These are phyloP conservation scores for Ctena decussata DNA, from an alignment of 2,888 invertebrate genomes.

Conservation along the genomic window DNA sequence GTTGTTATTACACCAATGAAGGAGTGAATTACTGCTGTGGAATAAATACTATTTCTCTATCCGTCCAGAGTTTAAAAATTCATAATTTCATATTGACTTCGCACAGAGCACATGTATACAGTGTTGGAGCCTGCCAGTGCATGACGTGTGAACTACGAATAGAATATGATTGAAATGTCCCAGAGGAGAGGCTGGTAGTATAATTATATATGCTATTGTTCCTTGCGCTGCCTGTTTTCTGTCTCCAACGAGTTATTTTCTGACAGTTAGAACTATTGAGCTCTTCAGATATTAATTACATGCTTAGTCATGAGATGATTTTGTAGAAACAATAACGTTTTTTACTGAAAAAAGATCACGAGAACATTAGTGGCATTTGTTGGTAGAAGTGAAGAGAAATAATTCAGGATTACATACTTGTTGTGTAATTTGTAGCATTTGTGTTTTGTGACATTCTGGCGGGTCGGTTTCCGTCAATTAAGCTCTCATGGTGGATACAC, in stretches of 20 bases:
- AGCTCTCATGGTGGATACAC: constrained; percentile 66
- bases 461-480: constrained; percentile 25
- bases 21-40: neutral
- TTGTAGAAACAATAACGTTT: too few species aligned
- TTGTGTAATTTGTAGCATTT: neutral
- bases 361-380: too few species aligned
- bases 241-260: neutral
- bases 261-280: neutral
- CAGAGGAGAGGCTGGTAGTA: constrained; percentile 25
- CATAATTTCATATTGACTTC: too few species aligned
- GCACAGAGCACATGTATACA: constrained; percentile 12
- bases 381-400: too few species aligned
- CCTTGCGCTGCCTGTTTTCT: neutral
- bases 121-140: constrained; percentile 44
- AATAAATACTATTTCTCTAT: neutral
- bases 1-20: neutral
- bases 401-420: neutral
- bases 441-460: constrained; percentile 6
- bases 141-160: constrained; percentile 58
- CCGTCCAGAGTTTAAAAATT: neutral
- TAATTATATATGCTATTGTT: constrained; percentile 7
- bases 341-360: too few species aligned
- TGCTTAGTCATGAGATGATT: neutral
- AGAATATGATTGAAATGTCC: constrained; percentile 59
- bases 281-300: neutral